Evolutionary conservation across 2,888 invertebrate genomes (phyloP).

Genomic region (Slavum lentiscoides): DNA sequence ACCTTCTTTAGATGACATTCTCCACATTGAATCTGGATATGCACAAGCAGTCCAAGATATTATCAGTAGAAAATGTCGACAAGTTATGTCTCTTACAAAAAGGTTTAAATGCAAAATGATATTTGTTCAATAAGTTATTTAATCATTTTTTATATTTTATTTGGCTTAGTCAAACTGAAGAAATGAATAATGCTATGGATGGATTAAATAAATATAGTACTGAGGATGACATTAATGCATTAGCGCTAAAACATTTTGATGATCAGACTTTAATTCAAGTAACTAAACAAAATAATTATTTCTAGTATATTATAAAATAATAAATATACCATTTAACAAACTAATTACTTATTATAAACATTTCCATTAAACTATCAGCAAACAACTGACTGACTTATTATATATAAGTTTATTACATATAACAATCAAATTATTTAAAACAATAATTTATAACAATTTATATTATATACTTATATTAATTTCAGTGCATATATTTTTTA

Average conservation of each 20-base stretch:
- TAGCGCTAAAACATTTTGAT: conserved; percentile 80
- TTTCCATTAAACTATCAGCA: too few relatives aligned
- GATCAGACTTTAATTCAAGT: conserved; percentile 82
- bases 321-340: not conserved
- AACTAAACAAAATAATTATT: conserved; percentile 58
- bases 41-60: conserved; percentile 78
- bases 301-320: not conserved
- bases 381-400: not conserved
- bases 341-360: too few relatives aligned
- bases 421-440: too few relatives aligned
- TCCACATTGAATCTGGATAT: conserved; percentile 85
- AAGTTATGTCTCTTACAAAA: conserved; percentile 62
- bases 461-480: not conserved
- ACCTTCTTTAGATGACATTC: conserved; percentile 81
- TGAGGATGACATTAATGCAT: conserved; percentile 81
- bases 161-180: conserved; percentile 73
- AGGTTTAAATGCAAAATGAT: not conserved
- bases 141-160: not conserved
- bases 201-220: conserved; percentile 76
- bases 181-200: conserved; percentile 85
- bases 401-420: not conserved
- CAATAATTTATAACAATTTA: not conserved
- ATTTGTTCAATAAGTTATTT: not conserved
- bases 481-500: too few relatives aligned
- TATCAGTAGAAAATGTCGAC: conserved; percentile 72